Percentiles rank a stretch among this genome's conserved stretches.
Evolutionary conservation across 1,140 invertebrate genomes (phyloP).

Genomic region (Cotesia vestalis): DNA sequence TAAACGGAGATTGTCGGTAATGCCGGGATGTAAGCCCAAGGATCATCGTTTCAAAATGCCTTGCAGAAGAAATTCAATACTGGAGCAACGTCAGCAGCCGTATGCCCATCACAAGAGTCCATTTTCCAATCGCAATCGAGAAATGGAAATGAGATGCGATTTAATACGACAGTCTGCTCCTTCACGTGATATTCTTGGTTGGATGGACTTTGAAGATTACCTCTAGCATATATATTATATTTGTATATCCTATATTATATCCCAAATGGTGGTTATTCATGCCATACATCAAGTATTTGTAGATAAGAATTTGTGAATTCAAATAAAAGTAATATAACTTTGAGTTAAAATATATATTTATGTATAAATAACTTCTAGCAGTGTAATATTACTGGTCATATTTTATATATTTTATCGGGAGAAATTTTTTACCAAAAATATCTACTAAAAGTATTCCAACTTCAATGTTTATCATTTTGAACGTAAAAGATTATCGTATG

Average conservation of each 20-base stretch:
- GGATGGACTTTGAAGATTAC: constrained; percentile 49
- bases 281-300: too few species aligned
- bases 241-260: not conserved
- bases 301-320: too few species aligned
- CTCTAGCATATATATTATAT: constrained; percentile 33
- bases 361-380: too few species aligned
- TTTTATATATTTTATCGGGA: too few species aligned
- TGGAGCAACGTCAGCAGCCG: constrained; percentile 7
- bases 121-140: constrained; percentile 38
- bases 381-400: too few species aligned
- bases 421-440: too few species aligned
- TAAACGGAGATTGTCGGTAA: constrained; percentile 49
- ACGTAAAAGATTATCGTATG: too few species aligned
- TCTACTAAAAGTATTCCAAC: too few species aligned
- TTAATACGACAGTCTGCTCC: constrained; percentile 43
- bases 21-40: constrained; percentile 56
- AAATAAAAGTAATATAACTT: too few species aligned
- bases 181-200: constrained; percentile 43
- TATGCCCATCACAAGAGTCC: too few species aligned
- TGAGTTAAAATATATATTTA: too few species aligned
- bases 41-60: constrained; percentile 46
- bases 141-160: constrained; percentile 38
- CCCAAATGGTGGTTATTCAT: not conserved
- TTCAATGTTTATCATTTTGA: too few species aligned
- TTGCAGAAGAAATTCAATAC: constrained; percentile 46